Base-by-base conservation (phyloP, 2,797 vertebrate genomes). In the Pagetopsis macropterus region DNA sequence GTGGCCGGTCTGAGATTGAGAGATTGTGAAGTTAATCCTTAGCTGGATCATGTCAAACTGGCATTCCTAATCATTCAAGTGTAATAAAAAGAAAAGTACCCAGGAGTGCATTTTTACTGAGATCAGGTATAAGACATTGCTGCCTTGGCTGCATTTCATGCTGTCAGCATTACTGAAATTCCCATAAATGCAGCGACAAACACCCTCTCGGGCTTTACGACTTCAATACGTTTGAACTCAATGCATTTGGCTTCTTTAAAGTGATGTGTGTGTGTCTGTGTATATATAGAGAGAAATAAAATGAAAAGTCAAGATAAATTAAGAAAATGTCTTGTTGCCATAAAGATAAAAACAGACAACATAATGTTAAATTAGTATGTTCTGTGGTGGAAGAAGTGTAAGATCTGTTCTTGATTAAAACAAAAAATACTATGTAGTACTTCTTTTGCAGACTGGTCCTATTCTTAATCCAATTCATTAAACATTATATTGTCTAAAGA, bases 81-180 rank as follows among this genome's bases (percentile, higher is more conserved):
- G 64, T 76, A 79, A 84, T 84, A 78, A 88, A 84, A 82, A 56
- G 61, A 61, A 45, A 84, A 83, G 76, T 76, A 75, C 81, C 65
- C 77, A 23, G 54, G 72, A 84, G 78, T 75, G 65, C 66, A 68
- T 74, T 84, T 78, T 82, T 74, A 82, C 79, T 73, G 72, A 76
- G 74, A 84, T 85, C 79, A 83, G 74, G 76, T 82, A 62, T 46
- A 63, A 74, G 77, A 88, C 85, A 82, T 80, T 66, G 79, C 79
- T 80, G 77, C 74, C 59, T 77, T 52, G 81, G 70, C 82, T 85
- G 72, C 64, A 76, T 75, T 88, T 86, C 61, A 55, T 75, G 48
- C 85, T 81, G 88, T 87, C 90, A 87, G 75, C 83, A 64, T 79
- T 61, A 78, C 76, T 78, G 77, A 78, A 75, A 84, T 72, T 81